Conservation (phyloP, 2,888 invertebrate genomes). For the Troilus luridus region DNA sequence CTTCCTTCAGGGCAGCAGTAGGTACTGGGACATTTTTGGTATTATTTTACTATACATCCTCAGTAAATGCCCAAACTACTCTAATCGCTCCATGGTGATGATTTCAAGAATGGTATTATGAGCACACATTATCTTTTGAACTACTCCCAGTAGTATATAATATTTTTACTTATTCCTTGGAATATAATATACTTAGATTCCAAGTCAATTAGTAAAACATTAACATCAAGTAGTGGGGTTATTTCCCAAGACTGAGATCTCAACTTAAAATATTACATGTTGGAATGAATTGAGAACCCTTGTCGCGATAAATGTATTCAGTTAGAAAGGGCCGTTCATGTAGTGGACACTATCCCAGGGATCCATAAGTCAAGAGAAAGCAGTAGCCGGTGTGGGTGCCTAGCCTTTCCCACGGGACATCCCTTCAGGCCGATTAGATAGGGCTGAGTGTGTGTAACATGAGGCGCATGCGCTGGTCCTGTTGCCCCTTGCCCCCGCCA, state of each 20-base stretch:
- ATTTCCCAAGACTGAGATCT: neutral
- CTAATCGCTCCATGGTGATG: no score
- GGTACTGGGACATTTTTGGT: no score
- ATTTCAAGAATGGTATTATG: no score
- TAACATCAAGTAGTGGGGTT: neutral
- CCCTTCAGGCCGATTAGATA: neutral
- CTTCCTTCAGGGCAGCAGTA: no score
- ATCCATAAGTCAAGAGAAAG: slow-evolving; percentile 39
- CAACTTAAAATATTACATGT: neutral
- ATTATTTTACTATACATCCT: no score
- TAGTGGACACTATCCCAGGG: neutral
- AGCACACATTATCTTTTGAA: no score
- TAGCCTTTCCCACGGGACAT: slow-evolving; percentile 39
- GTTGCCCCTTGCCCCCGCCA: slow-evolving; percentile 10
- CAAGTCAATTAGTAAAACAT: neutral
- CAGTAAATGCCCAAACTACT: no score
- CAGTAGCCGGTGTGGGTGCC: slow-evolving; percentile 32
- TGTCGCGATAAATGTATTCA: neutral
- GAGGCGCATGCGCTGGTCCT: neutral
- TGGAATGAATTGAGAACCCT: neutral
- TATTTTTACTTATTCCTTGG: no score
- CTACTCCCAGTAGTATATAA: no score
- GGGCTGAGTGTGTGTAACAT: neutral
- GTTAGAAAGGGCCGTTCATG: neutral
- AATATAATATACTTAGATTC: no score